Evolutionary conservation across 2,797 vertebrate species (phyloP).

Genomic region (Eleutherodactylus coqui): DNA sequence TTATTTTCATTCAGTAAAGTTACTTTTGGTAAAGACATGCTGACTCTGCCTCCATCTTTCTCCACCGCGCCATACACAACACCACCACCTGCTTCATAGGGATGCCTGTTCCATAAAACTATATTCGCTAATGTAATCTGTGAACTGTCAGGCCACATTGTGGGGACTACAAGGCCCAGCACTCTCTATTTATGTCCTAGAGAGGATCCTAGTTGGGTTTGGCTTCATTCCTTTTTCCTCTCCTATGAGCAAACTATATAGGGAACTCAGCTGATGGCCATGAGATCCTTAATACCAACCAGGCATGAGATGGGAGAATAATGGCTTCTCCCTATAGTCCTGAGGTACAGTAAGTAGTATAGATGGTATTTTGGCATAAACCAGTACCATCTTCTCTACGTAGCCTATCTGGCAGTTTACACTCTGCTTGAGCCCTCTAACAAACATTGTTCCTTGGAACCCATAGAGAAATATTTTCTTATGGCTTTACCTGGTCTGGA

Average conservation of each 20-base stretch:
- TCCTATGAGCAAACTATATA: too few relatives aligned
- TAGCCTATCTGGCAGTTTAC: neutral
- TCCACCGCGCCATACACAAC: too few relatives aligned
- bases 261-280: neutral
- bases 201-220: neutral
- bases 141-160: too few relatives aligned
- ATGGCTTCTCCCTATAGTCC: neutral
- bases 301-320: neutral
- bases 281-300: neutral
- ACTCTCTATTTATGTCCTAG: neutral
- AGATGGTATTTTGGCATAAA: neutral
- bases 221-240: neutral
- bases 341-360: neutral
- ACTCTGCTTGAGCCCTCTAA: neutral
- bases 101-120: too few relatives aligned
- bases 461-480: neutral
- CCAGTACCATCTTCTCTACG: neutral
- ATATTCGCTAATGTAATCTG: too few relatives aligned
- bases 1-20: too few relatives aligned
- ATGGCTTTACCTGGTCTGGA: slow-evolving; percentile 5
- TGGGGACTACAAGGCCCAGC: too few relatives aligned
- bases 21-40: too few relatives aligned
- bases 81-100: too few relatives aligned
- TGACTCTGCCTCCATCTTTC: too few relatives aligned
- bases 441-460: neutral